A percentile compares a stretch with the other conserved stretches of the same genome.
Conservation (phyloP, 1,140 invertebrate genomes). For the Sinonovacula constricta region DNA sequence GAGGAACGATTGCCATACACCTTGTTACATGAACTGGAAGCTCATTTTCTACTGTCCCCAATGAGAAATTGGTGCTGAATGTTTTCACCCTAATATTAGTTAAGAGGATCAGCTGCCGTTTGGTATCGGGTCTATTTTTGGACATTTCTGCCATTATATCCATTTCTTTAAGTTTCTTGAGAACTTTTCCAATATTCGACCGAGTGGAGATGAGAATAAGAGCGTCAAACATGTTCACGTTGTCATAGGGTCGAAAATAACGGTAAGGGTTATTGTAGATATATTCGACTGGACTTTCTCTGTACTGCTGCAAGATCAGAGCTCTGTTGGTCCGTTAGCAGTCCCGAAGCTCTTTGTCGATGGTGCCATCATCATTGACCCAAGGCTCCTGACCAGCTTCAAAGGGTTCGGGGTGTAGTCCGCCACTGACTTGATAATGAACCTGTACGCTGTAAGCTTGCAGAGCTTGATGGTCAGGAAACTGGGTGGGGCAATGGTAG, state of each 20-base stretch:
- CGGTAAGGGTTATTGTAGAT: not conserved
- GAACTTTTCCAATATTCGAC: conserved; percentile 11
- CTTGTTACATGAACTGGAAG: conserved; percentile 1
- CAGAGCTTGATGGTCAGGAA: not conserved
- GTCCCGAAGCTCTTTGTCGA: not conserved
- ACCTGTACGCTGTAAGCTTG: not conserved
- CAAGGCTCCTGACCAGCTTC: conserved; percentile 3
- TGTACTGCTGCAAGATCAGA: not conserved
- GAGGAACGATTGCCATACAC: not conserved
- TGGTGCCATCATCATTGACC: conserved; percentile 3
- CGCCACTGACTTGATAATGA: not conserved
- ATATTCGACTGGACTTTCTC: not conserved
- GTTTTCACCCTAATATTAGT: conserved; percentile 27
- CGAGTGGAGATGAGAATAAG: conserved; percentile 8
- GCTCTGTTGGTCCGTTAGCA: not conserved
- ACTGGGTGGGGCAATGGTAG: not conserved
- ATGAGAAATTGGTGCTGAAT: conserved; percentile 10
- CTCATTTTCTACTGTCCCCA: not conserved
- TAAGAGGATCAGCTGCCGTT: conserved; percentile 12
- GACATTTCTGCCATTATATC: conserved; percentile 21
- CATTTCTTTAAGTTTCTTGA: conserved; percentile 21
- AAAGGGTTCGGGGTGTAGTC: not conserved
- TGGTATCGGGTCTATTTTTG: conserved; percentile 9
- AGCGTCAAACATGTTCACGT: conserved; percentile 6
- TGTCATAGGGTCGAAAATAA: conserved; percentile 17